These are phyloP conservation scores for Zoanthus solanderi DNA, from an alignment of 92 coral and sea anemone genomes.

Conservation along the genomic window DNA sequence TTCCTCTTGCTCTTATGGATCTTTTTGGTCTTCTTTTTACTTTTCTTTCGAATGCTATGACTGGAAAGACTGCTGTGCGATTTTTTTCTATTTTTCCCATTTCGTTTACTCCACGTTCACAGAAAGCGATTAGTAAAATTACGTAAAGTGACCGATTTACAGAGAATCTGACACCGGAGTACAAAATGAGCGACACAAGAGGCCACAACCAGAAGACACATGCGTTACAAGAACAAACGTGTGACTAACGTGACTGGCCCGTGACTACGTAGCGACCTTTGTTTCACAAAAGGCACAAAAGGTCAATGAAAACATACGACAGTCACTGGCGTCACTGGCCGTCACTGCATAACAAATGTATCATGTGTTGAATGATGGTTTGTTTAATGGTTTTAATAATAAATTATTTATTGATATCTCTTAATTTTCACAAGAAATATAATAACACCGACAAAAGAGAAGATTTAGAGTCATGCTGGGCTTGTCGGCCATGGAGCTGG, in stretches of 20 bases:
- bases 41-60: neutral
- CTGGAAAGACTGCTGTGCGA: neutral
- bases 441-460: slow-evolving; percentile 21
- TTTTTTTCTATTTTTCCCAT: slow-evolving; percentile 9
- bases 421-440: neutral
- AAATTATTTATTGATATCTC: slow-evolving; percentile 1
- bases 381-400: neutral
- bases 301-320: slow-evolving; percentile 8
- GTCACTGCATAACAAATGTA: slow-evolving; percentile 4
- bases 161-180: slow-evolving; percentile 17
- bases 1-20: slow-evolving; percentile 11
- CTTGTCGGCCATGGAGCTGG: slow-evolving; percentile 23
- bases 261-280: slow-evolving; percentile 16
- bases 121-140: slow-evolving; percentile 4
- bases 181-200: slow-evolving; percentile 26
- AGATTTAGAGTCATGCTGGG: slow-evolving; percentile 45
- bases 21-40: neutral
- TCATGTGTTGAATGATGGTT: slow-evolving; percentile 25
- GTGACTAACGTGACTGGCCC: neutral
- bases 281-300: slow-evolving; percentile 19
- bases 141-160: slow-evolving; percentile 5
- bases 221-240: slow-evolving; percentile 8
- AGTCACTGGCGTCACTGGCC: neutral
- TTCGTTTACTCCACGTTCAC: slow-evolving; percentile 17
- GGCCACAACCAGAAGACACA: neutral